Percentiles rank a stretch among this genome's conserved stretches.
Conservation (phyloP, 1,140 invertebrate genomes). For the Pseudoatta argentina region DNA sequence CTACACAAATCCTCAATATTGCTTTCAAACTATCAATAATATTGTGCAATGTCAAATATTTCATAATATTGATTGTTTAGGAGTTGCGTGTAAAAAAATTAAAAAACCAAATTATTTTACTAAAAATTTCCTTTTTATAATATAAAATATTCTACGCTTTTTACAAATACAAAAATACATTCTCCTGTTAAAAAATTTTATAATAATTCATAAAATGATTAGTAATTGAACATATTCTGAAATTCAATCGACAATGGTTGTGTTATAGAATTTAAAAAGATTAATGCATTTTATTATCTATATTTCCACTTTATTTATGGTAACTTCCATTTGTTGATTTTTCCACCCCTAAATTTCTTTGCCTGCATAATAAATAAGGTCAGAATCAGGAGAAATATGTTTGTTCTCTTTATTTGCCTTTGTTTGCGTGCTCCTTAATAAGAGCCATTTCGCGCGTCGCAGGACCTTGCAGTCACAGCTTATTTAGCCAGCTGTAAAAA, state of each 20-base stretch:
- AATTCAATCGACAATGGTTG: not conserved
- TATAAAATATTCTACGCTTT: not conserved
- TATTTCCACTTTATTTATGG: not conserved
- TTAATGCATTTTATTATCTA: constrained; percentile 4
- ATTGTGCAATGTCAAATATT: too few species aligned
- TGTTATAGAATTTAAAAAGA: not conserved
- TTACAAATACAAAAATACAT: not conserved
- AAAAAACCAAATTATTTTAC: not conserved
- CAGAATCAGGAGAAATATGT: constrained; percentile 17
- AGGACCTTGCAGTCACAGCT: constrained; percentile 34
- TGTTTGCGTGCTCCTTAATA: constrained; percentile 47
- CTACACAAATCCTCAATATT: too few species aligned
- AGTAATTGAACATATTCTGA: not conserved
- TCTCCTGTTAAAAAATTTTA: not conserved
- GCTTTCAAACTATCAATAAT: too few species aligned
- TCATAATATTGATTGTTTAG: too few species aligned
- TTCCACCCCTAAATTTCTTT: constrained; percentile 16
- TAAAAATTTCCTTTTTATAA: constrained; percentile 7
- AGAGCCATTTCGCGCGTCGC: constrained; percentile 47
- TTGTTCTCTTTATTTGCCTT: constrained; percentile 7
- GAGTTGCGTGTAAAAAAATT: not conserved
- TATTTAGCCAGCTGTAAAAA: constrained; percentile 71
- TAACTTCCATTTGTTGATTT: not conserved
- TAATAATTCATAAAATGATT: constrained; percentile 12
- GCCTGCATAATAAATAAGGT: constrained; percentile 32